phyloP scores from a whole-genome alignment of 2,113 vertebrate genomes.

The Dicaeum eximium region DNA sequence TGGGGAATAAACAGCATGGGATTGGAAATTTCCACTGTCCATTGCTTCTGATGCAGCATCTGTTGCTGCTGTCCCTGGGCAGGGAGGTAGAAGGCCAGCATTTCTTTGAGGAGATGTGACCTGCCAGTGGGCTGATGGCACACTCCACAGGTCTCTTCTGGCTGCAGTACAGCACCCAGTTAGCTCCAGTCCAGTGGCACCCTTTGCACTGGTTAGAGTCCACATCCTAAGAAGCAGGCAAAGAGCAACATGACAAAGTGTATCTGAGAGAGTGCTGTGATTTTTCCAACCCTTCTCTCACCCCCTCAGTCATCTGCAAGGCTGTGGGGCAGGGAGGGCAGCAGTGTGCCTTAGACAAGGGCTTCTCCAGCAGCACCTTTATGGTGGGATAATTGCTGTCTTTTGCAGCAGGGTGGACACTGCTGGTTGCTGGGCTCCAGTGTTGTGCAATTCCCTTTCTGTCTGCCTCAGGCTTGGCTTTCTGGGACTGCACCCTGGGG shows the following conservation, averaged over 20 bases:
- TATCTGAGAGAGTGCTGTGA: not conserved
- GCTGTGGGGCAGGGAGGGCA: not conserved
- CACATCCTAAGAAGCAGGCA: not conserved
- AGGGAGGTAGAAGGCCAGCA: not conserved
- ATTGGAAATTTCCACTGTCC: not conserved
- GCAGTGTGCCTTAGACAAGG: not conserved
- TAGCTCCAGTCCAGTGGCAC: not conserved
- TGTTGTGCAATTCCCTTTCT: not conserved
- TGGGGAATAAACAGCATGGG: not conserved
- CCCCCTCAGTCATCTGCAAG: accelerated
- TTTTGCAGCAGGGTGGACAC: not conserved
- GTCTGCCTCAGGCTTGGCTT: not conserved
- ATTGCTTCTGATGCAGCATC: not conserved
- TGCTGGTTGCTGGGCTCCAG: not conserved
- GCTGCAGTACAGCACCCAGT: not conserved
- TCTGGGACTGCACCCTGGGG: not conserved
- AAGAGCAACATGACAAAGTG: accelerated
- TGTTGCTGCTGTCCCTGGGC: not conserved
- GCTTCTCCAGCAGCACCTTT: not conserved
- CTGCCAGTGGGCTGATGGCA: not conserved
- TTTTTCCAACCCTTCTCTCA: not conserved
- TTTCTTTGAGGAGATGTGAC: not conserved
- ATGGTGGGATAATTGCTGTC: not conserved
- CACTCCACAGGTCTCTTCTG: not conserved
- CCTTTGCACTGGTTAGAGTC: not conserved